Percentiles rank a stretch among this genome's conserved stretches.
Conservation (phyloP, 2,113 vertebrate species). For the Aptenodytes forsteri region DNA sequence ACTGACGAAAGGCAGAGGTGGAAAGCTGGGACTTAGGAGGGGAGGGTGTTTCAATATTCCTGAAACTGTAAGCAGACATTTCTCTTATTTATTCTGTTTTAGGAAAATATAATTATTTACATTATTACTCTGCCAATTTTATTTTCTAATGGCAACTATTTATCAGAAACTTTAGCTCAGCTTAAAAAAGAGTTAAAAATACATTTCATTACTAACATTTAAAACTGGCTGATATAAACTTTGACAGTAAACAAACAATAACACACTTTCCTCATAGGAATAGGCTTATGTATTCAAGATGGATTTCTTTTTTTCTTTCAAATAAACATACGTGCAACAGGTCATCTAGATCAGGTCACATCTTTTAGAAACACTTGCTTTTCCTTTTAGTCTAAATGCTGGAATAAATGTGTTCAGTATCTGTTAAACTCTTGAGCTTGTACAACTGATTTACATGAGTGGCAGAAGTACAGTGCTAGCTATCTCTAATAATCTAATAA, state of each 20-base stretch:
- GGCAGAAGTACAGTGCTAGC: neutral
- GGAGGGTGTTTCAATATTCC: neutral
- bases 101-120: neutral
- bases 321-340: neutral
- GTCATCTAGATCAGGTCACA: neutral
- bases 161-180: neutral
- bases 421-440: neutral
- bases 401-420: neutral
- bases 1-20: neutral
- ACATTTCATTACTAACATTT: neutral
- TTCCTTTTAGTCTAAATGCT: neutral
- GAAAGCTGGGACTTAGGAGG: neutral
- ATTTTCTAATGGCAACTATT: neutral
- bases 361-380: neutral
- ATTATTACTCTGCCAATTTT: neutral
- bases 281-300: neutral
- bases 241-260: neutral
- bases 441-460: neutral
- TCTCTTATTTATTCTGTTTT: neutral
- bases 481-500: neutral
- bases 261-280: neutral
- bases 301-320: neutral
- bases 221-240: neutral
- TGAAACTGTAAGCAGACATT: neutral
- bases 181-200: neutral